Conservation (phyloP, 2,797 vertebrate species). For the Eleutherodactylus coqui region DNA sequence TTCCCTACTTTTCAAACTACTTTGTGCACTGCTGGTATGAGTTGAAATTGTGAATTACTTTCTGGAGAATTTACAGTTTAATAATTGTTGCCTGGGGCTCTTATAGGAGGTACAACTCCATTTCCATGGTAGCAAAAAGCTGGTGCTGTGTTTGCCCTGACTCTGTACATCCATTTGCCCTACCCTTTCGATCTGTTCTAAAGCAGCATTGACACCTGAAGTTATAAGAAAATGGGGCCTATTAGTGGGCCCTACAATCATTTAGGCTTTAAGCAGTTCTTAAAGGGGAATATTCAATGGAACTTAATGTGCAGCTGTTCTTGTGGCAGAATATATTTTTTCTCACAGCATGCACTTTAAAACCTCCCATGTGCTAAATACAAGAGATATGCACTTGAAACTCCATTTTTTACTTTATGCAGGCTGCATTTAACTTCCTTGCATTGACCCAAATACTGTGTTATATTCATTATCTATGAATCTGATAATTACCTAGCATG, state of each 20-base stretch:
- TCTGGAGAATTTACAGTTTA: constrained; percentile 51
- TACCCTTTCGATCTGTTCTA: constrained; percentile 33
- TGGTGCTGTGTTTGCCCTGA: constrained; percentile 36
- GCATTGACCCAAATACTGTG: background rate
- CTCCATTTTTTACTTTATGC: background rate
- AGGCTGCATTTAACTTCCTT: background rate
- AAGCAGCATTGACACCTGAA: constrained; percentile 51
- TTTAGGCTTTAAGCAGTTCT: constrained; percentile 36
- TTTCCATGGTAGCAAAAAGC: constrained; percentile 37
- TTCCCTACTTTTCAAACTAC: background rate
- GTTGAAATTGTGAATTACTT: constrained; percentile 30
- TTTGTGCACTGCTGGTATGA: background rate
- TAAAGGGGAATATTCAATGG: constrained; percentile 43
- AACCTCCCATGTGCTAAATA: constrained; percentile 28
- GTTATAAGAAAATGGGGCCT: constrained; percentile 52
- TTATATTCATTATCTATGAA: constrained; percentile 14
- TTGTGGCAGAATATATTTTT: constrained; percentile 22
- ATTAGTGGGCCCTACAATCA: constrained; percentile 47
- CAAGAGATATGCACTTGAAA: constrained; percentile 4
- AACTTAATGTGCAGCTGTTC: constrained; percentile 43
- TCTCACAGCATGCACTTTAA: constrained; percentile 38
- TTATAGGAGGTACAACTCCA: constrained; percentile 27
- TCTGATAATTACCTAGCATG: constrained; percentile 10
- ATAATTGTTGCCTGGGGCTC: constrained; percentile 47
- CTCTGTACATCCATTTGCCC: constrained; percentile 47